phyloP scores from a whole-genome alignment of 2,888 invertebrate species.

The Agrochola macilenta region DNA sequence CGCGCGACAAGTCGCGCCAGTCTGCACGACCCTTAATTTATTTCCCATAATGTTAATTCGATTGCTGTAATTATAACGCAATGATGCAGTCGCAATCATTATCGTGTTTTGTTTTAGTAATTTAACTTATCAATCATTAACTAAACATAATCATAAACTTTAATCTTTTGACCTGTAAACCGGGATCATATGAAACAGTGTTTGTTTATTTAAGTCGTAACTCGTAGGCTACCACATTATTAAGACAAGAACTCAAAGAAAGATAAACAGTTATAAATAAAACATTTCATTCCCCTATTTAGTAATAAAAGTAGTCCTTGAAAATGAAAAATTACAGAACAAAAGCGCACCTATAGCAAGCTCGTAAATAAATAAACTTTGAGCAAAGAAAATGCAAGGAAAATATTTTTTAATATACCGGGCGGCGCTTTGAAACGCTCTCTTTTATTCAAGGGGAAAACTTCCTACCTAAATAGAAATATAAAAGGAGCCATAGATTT shows the following conservation, averaged over 20 bases:
- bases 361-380: conserved; percentile 68
- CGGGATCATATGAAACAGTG: conserved; percentile 29
- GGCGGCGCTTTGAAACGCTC: conserved; percentile 72
- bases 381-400: conserved; percentile 69
- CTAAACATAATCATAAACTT: conserved; percentile 34
- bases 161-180: conserved; percentile 37
- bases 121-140: conserved; percentile 40
- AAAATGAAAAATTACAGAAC: conserved; percentile 55
- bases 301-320: conserved; percentile 45
- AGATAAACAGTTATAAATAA: conserved; percentile 27
- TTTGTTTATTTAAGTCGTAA: conserved; percentile 32
- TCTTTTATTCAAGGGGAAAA: conserved; percentile 76
- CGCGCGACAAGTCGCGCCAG: no score
- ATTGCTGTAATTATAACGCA: background rate
- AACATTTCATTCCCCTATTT: conserved; percentile 31
- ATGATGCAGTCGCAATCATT: conserved; percentile 2
- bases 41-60: background rate
- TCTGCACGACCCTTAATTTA: background rate
- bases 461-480: conserved; percentile 75
- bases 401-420: conserved; percentile 79
- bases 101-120: conserved; percentile 32
- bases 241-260: conserved; percentile 28
- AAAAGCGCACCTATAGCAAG: conserved; percentile 56
- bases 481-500: conserved; percentile 73
- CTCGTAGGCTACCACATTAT: conserved; percentile 26